Base-by-base conservation (phyloP, 2,113 vertebrate species). In the Pyxicephalus adspersus region DNA sequence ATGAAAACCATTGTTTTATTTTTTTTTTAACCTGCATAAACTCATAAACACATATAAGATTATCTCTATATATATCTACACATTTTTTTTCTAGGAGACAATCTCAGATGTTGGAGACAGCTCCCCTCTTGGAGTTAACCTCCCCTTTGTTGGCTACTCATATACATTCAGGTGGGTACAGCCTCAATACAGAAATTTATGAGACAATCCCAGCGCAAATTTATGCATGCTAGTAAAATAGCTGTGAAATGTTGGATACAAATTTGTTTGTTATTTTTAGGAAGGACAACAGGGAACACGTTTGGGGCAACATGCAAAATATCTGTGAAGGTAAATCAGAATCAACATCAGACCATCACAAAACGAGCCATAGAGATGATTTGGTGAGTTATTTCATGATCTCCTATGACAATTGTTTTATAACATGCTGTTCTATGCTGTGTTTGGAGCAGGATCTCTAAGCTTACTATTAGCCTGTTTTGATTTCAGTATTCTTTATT, bases 131-230 rank as follows among this genome's bases (percentile, higher is more conserved):
- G 95, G 95, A 3, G 88, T 94, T 23, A 93, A 96, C 83, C 88
- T 96, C 85, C 95, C 94, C 55, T 96, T 96, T 17, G 94, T 95
- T 76, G 95, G 95, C 57, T 96, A 91, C 84, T 94, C 95, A 23
- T 96, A 94, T 88, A 93, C 79, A 64, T 72, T 54, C 20, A 73
- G 79, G 79, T 81, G 26, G 74, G 50, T 7, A 4, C 28, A 73
- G 13, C 9, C 5, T 38, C 15, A 22, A 55, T 64, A 64, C 17
- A 17, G 68, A 72, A 13, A 16, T 45, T n/a, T 17, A 23, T 50
- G 11, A 23, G n/a, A 31, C 0, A 1, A 4, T n/a, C 9, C 38
- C 38, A 15, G 6, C 38, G 15, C 38, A 45, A 2, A 45, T 45
- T 45, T 11, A 45, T 45, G 38, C 38, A 45, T 45, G 38, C 38